Conservation (phyloP, 2,113 vertebrate species). For the Otis tarda region DNA sequence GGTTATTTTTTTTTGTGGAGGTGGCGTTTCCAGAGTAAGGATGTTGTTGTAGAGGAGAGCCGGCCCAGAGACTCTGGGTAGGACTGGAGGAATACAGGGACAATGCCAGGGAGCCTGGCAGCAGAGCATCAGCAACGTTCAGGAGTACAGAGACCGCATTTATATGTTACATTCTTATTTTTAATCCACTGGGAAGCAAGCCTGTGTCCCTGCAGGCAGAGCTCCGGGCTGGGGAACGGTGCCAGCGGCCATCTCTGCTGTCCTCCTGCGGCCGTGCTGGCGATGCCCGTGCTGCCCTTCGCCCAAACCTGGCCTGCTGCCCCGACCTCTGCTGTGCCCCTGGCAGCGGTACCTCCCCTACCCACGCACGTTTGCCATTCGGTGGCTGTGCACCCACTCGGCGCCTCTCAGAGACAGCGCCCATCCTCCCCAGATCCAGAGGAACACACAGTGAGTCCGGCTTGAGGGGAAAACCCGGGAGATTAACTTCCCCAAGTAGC, state of each 20-base stretch:
- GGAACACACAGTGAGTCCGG: rapidly evolving
- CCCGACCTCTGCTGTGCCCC: not conserved
- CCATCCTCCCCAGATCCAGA: not conserved
- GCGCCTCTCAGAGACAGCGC: not conserved
- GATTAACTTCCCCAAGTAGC: too few species aligned
- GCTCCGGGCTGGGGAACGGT: not conserved
- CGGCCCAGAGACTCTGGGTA: too few species aligned
- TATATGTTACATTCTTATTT: not conserved
- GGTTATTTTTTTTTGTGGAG: not conserved
- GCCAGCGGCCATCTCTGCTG: not conserved
- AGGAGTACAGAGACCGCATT: not conserved
- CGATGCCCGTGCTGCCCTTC: not conserved
- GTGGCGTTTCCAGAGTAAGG: not conserved
- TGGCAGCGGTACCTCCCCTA: rapidly evolving
- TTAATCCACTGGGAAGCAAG: not conserved
- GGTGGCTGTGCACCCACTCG: not conserved
- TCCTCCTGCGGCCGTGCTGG: not conserved
- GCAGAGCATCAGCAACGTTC: not conserved
- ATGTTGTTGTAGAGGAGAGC: not conserved
- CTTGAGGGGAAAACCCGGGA: not conserved
- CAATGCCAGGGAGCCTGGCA: rapidly evolving
- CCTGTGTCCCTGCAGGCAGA: not conserved
- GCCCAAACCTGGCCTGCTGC: not conserved
- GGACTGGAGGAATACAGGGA: not conserved
- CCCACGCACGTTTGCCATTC: rapidly evolving